Conservation (phyloP, 1,140 invertebrate species). For the Brachionus angularis region DNA sequence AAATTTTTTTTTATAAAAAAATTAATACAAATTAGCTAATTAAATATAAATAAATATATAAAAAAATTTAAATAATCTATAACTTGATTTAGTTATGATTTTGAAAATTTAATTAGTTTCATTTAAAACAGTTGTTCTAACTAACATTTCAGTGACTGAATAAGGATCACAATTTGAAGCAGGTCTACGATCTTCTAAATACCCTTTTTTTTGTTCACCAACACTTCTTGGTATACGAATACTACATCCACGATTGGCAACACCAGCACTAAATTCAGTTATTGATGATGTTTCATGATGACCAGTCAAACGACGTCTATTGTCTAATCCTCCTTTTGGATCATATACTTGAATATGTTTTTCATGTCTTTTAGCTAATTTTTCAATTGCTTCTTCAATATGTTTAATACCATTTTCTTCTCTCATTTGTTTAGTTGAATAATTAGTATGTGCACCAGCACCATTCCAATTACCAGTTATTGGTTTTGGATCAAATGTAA, state of each 20-base stretch:
- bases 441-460: conserved; percentile 80
- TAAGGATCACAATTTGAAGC: conserved; percentile 91
- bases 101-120: conserved; percentile 24
- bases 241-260: conserved; percentile 61
- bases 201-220: conserved; percentile 73
- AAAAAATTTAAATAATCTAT: too few relatives aligned
- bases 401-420: conserved; percentile 69
- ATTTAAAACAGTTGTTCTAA: conserved; percentile 50
- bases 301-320: conserved; percentile 59
- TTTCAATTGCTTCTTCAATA: conserved; percentile 65
- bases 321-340: conserved; percentile 63
- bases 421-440: conserved; percentile 81
- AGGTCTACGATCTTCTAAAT: conserved; percentile 85
- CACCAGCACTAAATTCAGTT: conserved; percentile 57
- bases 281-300: conserved; percentile 56
- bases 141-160: conserved; percentile 55
- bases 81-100: too few relatives aligned
- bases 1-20: too few relatives aligned
- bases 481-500: conserved; percentile 81
- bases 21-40: too few relatives aligned
- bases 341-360: conserved; percentile 85
- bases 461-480: conserved; percentile 80
- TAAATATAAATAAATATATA: too few relatives aligned
- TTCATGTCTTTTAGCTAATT: conserved; percentile 72
- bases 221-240: conserved; percentile 58